Evolutionary conservation across 2,888 invertebrate species (phyloP).

Genomic region (Leptinotarsa haldemani): DNA sequence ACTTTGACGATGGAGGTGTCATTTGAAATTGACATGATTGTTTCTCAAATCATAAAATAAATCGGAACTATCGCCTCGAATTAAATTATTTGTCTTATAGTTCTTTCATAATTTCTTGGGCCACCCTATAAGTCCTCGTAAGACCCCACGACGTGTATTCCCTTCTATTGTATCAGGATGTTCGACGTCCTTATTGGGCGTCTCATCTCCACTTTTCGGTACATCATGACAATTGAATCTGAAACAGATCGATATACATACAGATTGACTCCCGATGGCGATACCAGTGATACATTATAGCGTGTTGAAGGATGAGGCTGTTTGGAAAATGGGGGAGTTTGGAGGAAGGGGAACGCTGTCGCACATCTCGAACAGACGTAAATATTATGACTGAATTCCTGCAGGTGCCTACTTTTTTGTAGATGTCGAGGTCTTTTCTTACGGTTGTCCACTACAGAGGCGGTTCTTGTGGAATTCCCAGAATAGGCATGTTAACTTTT

Average conservation of each 20-base stretch:
- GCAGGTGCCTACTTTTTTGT: constrained; percentile 28
- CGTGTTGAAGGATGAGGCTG: constrained; percentile 43
- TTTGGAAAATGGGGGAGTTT: constrained; percentile 24
- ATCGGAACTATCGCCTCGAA: neutral
- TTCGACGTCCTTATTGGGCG: constrained; percentile 59
- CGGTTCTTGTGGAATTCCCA: too few species aligned
- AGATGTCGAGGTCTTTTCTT: constrained; percentile 28
- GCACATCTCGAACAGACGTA: constrained; percentile 43
- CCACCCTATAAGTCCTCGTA: constrained; percentile 41
- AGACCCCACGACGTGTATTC: constrained; percentile 45
- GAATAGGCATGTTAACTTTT: too few species aligned
- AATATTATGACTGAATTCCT: constrained; percentile 42
- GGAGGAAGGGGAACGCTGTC: constrained; percentile 33
- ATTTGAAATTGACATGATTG: neutral
- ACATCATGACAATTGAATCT: constrained; percentile 60
- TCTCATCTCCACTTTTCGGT: constrained; percentile 60
- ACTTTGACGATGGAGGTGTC: too few species aligned
- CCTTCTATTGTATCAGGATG: constrained; percentile 51
- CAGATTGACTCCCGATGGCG: constrained; percentile 55
- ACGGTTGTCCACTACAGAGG: constrained; percentile 20
- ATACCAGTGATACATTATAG: constrained; percentile 45
- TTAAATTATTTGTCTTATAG: neutral
- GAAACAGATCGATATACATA: constrained; percentile 60
- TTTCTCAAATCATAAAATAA: neutral
- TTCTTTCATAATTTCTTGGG: constrained; percentile 29